Base-by-base conservation (phyloP, 2,888 invertebrate genomes). In the Temnothorax unifasciatus region DNA sequence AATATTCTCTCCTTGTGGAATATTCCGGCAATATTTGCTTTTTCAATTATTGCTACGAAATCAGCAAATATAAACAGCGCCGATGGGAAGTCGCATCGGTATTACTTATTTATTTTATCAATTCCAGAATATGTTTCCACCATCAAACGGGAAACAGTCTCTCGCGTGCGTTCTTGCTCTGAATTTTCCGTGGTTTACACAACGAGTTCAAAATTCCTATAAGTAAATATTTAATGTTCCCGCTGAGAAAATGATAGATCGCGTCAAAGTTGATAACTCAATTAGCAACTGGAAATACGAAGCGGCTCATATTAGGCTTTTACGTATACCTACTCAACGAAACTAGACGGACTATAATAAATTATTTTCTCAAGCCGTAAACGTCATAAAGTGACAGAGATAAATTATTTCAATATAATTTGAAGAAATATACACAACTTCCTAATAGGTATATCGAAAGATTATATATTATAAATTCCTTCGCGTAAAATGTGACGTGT, bases 211-310 rank as follows among this genome's bases (percentile, higher is more conserved):
- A 66, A 76, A 76, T 66, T 75, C 41, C 9, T 44, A 64, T 13
- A 50, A 76, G 59, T 59, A 74, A 74, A 61, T 44, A 44, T 15
- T 74, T 74, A 44, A 44, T 59, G 15, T 61, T 8, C 5, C 29
- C 44, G 44, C 5, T 57, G 21, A 61, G 61, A 44, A 61, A 74
- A 74, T 25, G 25, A 74, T 41, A 59, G 41, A 61, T 47, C 18
- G n/a, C 18, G n/a, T 74, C 29, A 15, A 61, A 74, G 59, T 74
- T 61, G n/a, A 74, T 74, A 59, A 74, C 21, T 44, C n/a, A 34
- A 61, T 61, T 74, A 74, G 41, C 18, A 41, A 59, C 44, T 61
- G 8, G 4, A 59, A 74, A 4, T 74, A 57, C 25, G 29, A n/a
- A 59, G 4, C 13, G 13, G 2, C 21, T 59, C n/a, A 1, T 34